A percentile compares a stretch with the other conserved stretches of the same genome.
phyloP scores from a whole-genome alignment of 2,888 invertebrate genomes.

The Ptychoptera albimana region DNA sequence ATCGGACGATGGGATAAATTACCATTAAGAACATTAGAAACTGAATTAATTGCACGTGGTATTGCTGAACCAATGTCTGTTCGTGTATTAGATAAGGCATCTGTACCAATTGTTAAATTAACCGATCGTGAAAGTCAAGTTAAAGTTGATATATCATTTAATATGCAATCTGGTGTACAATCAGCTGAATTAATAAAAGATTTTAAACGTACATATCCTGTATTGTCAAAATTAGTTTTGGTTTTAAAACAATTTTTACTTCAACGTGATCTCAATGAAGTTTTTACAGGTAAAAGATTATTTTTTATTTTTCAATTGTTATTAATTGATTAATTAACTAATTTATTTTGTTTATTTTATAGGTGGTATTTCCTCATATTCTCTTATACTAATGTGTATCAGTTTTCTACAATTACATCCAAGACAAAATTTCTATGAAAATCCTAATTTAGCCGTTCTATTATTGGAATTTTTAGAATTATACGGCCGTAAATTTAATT shows the following conservation, averaged over 20 bases:
- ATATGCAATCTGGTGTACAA: slow-evolving; percentile 94
- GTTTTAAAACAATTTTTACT: slow-evolving; percentile 97
- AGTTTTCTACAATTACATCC: slow-evolving; percentile 92
- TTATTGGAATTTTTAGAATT: slow-evolving; percentile 95
- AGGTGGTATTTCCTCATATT: slow-evolving; percentile 95
- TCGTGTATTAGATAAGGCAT: slow-evolving; percentile 94
- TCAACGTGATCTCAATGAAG: slow-evolving; percentile 96
- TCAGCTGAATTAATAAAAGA: slow-evolving; percentile 91
- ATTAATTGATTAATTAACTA: neutral
- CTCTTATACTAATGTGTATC: slow-evolving; percentile 94
- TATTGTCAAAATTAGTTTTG: slow-evolving; percentile 85
- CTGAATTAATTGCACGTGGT: slow-evolving; percentile 74
- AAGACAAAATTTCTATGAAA: slow-evolving; percentile 53
- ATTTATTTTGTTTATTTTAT: neutral
- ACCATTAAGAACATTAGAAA: slow-evolving; percentile 81
- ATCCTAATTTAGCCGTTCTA: slow-evolving; percentile 77
- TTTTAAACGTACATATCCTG: slow-evolving; percentile 76
- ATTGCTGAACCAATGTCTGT: slow-evolving; percentile 81
- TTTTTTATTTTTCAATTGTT: neutral
- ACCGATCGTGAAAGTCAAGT: slow-evolving; percentile 69
- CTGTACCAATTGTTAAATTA: slow-evolving; percentile 96
- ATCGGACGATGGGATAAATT: slow-evolving; percentile 79
- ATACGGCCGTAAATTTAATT: slow-evolving; percentile 93
- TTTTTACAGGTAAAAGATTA: slow-evolving; percentile 58
- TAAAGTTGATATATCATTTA: slow-evolving; percentile 97